These are phyloP conservation scores for Masnerella sp. DNA, from an alignment of 2,888 invertebrate species.

Conservation along the genomic window DNA sequence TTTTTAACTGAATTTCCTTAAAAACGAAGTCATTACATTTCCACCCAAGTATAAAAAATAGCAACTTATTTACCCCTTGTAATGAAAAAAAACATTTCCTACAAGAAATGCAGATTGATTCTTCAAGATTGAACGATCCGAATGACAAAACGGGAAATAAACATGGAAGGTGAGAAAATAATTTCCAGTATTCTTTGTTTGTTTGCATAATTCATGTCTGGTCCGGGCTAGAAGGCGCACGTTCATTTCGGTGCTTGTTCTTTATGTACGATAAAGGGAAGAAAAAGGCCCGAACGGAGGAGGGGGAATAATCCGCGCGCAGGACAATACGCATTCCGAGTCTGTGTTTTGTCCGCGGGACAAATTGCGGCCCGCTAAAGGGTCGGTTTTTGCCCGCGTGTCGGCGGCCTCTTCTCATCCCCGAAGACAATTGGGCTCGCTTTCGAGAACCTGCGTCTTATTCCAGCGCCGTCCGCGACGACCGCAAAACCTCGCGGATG, in stretches of 20 bases:
- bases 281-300: constrained; percentile 19
- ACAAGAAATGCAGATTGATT: too few species aligned
- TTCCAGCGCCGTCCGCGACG: constrained; percentile 32
- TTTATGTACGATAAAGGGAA: constrained; percentile 44
- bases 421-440: constrained; percentile 59
- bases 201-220: constrained; percentile 46
- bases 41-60: too few species aligned
- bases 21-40: too few species aligned
- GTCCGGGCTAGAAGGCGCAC: constrained; percentile 3
- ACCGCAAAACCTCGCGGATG: constrained; percentile 58
- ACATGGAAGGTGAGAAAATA: constrained; percentile 43
- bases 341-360: constrained; percentile 74
- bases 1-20: too few species aligned
- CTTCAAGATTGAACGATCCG: neutral
- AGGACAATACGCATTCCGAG: constrained; percentile 74
- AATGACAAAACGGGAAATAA: too few species aligned
- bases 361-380: constrained; percentile 76
- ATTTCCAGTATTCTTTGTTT: constrained; percentile 25
- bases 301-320: constrained; percentile 63
- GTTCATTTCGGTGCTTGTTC: constrained; percentile 51
- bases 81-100: too few species aligned
- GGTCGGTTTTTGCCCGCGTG: constrained; percentile 69
- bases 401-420: constrained; percentile 63
- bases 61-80: too few species aligned
- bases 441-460: constrained; percentile 52